Evolutionary conservation across 1,140 invertebrate species (phyloP), one percentile per base, ranked within the genome.

Genomic region (Heliconius hewitsoni): DNA sequence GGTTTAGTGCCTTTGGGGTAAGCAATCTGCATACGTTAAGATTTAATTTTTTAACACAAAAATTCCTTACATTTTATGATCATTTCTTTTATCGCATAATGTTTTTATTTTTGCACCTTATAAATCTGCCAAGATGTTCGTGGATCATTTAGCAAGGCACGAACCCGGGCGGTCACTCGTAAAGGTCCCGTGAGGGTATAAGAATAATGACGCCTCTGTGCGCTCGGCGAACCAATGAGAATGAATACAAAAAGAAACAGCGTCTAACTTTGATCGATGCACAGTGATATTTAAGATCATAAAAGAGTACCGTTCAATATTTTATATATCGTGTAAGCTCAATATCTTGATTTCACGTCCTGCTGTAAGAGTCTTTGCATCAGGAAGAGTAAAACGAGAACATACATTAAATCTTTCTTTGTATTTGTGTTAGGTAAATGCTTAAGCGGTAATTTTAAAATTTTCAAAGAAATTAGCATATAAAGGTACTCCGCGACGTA

Each of bases 1-100:
- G 98, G 93, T 98, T 97, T 95, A 98, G 97, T 87, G 98, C 98
- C 87, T 98, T 98, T 95, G 98, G 98, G 95, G 98, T 98, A 95
- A 97, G 97, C 96, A 34, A 30, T 66, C 8, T 66, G 19, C 27
- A 23, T 4, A 66, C n/a, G n/a, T 66, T 57, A 57, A 57, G 1
- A 30, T 4, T n/a, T 30, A 16, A 66, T 1, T 66, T 30, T 30
- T 30, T 30, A 30, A 30, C 3, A 66, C 0, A 27, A 27, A 66
- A 66, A 66, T 16, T 1, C 2, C n/a, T 27, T 19, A 66, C 1
- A 30, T 30, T 13, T 66, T 30, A n/a, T 66, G 23, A 66, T 30
- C 0, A 66, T 66, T 66, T 11, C 60, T 66, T 6, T 27, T 8
- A 16, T 66, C 23, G 3, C 11, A 16, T 27, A 66, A 66, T 27